Conservation (phyloP, 2,797 vertebrate species). For the Stomatorhinus walkeri region DNA sequence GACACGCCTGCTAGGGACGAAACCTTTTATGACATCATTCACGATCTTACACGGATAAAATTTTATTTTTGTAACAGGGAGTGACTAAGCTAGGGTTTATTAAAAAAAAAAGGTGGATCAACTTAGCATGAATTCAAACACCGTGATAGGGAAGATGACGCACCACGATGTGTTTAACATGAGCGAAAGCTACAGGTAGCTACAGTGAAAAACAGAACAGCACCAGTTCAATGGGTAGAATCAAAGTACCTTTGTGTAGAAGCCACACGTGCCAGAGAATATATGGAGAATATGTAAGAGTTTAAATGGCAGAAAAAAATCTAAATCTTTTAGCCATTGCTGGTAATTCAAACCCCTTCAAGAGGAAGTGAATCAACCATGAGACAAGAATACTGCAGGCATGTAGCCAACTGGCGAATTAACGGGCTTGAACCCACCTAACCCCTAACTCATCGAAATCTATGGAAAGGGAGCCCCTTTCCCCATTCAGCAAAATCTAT, state of each 20-base stretch:
- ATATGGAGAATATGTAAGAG: neutral
- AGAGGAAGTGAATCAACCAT: neutral
- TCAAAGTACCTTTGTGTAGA: neutral
- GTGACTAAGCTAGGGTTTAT: slow-evolving; percentile 10
- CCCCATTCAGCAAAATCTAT: neutral
- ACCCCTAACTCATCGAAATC: neutral
- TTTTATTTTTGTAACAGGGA: neutral
- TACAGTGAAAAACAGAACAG: neutral
- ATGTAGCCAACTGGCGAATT: neutral
- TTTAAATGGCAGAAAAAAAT: neutral
- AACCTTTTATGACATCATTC: neutral
- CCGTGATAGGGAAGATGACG: neutral
- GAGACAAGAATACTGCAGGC: neutral
- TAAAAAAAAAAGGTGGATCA: neutral
- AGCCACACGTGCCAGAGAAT: neutral
- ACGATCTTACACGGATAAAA: neutral
- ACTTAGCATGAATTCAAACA: neutral
- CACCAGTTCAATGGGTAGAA: neutral
- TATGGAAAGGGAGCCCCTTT: neutral
- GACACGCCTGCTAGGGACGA: neutral
- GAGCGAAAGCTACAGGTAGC: neutral
- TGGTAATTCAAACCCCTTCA: neutral
- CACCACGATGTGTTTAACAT: neutral
- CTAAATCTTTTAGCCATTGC: neutral
- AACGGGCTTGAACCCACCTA: neutral